Conservation (phyloP, 2,113 vertebrate genomes). For the Gymnocephalus cernua region DNA sequence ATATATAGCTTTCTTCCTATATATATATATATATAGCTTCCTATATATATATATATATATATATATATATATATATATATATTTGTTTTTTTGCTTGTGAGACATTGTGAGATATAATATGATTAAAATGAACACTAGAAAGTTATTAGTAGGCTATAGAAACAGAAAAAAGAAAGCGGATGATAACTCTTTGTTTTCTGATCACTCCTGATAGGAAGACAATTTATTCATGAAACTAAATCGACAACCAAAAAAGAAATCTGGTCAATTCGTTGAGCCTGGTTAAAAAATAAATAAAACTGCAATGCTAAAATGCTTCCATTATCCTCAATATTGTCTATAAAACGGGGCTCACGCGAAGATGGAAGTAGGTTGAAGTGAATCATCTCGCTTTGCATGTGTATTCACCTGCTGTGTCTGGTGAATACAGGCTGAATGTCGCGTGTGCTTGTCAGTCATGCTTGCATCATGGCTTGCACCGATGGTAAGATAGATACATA, state of each 20-base stretch:
- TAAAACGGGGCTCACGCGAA: constrained; percentile 8
- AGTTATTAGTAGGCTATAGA: not conserved
- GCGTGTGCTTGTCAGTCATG: constrained; percentile 38
- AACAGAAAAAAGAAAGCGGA: too few relatives aligned
- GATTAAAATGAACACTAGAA: not conserved
- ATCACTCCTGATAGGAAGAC: not conserved
- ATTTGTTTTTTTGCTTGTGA: not conserved
- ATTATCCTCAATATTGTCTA: not conserved
- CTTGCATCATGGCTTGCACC: not conserved
- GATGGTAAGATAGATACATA: not conserved
- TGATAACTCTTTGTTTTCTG: not conserved
- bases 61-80: too few relatives aligned
- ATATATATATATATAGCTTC: too few relatives aligned
- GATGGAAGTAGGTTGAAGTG: constrained; percentile 19
- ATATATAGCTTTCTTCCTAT: too few relatives aligned
- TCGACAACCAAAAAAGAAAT: too few relatives aligned
- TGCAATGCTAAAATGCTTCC: not conserved
- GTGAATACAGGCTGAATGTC: constrained; percentile 14
- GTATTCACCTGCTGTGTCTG: constrained; percentile 5
- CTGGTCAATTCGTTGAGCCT: not conserved
- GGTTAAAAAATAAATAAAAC: not conserved
- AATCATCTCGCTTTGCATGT: constrained; percentile 14
- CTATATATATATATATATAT: too few relatives aligned
- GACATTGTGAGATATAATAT: not conserved
- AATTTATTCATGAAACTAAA: not conserved